Evolutionary conservation across 2,888 invertebrate species (phyloP).

Genomic region (Alitta virens): DNA sequence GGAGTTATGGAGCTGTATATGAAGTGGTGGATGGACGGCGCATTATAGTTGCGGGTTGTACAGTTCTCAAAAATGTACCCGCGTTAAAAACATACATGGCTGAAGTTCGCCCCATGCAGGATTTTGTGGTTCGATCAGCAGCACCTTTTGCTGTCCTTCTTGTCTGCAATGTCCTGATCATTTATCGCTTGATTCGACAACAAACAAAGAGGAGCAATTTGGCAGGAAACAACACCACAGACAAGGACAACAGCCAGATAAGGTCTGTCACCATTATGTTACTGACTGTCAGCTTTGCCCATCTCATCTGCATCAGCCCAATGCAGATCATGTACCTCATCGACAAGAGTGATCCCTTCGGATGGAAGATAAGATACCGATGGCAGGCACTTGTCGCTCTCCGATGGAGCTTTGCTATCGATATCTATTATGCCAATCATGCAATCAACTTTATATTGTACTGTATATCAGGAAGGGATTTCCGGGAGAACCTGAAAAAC

Average conservation of each 20-base stretch:
- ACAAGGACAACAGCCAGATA: conserved; percentile 5
- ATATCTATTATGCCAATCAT: conserved; percentile 6
- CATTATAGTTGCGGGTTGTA: neutral
- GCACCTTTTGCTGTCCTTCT: conserved; percentile 10
- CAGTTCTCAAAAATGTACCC: neutral
- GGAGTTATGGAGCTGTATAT: neutral
- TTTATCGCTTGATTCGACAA: conserved; percentile 2
- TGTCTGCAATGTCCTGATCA: conserved; percentile 18
- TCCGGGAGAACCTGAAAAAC: neutral
- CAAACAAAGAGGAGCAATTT: neutral
- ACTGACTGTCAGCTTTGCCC: conserved; percentile 14
- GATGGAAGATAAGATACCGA: neutral
- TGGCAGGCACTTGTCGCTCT: conserved; percentile 2
- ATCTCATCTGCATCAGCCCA: conserved; percentile 9
- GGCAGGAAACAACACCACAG: neutral
- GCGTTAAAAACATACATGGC: neutral
- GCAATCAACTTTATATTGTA: conserved; percentile 11
- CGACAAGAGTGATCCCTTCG: conserved; percentile 13
- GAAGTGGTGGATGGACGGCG: neutral
- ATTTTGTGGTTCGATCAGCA: conserved; percentile 7
- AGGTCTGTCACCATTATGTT: conserved; percentile 13
- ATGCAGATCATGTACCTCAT: conserved; percentile 18
- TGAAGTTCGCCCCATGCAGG: conserved; percentile 14
- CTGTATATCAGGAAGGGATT: conserved; percentile 1
- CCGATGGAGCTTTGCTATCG: conserved; percentile 1